Percentiles rank a stretch among this genome's conserved stretches.
Conservation (phyloP, 1,140 invertebrate genomes). For the Drosophila athabasca region DNA sequence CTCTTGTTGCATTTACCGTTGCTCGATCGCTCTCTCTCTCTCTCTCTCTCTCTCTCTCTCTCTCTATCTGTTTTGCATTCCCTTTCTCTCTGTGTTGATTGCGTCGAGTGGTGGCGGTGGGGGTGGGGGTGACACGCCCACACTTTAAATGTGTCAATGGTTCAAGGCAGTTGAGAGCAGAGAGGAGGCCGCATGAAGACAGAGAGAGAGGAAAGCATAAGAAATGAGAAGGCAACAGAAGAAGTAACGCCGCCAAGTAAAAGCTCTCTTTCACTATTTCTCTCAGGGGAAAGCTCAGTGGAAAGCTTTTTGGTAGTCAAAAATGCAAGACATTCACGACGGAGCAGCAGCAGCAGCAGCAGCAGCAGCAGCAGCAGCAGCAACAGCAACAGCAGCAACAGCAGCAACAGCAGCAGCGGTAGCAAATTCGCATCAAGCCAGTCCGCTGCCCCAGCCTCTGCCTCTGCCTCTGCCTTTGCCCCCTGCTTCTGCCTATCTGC, state of each 20-base stretch:
- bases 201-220: constrained; percentile 21
- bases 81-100: background rate
- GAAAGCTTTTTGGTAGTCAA: constrained; percentile 21
- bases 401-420: too few species aligned
- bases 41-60: background rate
- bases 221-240: background rate
- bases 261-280: background rate
- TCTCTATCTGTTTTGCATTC: constrained; percentile 17
- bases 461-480: background rate
- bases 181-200: constrained; percentile 11
- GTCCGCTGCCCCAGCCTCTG: background rate
- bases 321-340: constrained; percentile 26
- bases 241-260: constrained; percentile 1
- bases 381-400: too few species aligned
- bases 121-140: constrained; percentile 26
- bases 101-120: too few species aligned
- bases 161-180: constrained; percentile 58
- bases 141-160: constrained; percentile 72
- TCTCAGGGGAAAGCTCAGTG: background rate
- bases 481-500: background rate
- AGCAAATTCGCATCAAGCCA: background rate
- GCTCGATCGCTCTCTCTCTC: background rate
- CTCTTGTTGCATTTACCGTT: too few species aligned
- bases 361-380: too few species aligned
- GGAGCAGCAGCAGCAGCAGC: too few species aligned